Evolutionary conservation across 2,888 invertebrate species (phyloP).

Genomic region (Hermodice carunculata): DNA sequence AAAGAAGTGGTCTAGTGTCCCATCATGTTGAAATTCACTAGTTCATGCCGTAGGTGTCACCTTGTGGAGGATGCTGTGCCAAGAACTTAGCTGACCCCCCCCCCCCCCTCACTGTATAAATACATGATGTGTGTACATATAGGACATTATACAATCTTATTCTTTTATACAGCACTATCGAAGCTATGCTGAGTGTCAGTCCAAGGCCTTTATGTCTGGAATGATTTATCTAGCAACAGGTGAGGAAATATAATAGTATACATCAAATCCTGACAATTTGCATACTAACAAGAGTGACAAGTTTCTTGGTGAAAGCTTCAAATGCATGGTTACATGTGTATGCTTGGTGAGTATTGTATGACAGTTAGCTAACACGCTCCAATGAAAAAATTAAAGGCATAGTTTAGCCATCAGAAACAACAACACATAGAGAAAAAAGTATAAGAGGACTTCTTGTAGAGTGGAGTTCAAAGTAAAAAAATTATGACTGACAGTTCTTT

Average conservation of each 20-base stretch:
- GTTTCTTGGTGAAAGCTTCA: no score
- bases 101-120: not conserved
- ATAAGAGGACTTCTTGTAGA: no score
- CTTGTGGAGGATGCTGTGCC: not conserved
- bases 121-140: not conserved
- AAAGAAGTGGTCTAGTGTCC: not conserved
- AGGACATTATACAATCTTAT: not conserved
- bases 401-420: no score
- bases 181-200: slow-evolving; percentile 42
- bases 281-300: no score
- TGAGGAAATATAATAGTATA: slow-evolving; percentile 22
- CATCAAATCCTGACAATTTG: not conserved
- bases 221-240: slow-evolving; percentile 39
- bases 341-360: no score
- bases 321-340: no score
- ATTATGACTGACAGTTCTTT: no score
- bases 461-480: no score
- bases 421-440: no score
- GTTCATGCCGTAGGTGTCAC: not conserved
- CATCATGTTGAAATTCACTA: not conserved
- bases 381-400: no score
- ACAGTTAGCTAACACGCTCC: no score
- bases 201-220: slow-evolving; percentile 43
- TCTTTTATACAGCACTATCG: slow-evolving; percentile 27
- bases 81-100: not conserved